Base-by-base conservation (phyloP, 2,113 vertebrate species). In the Scomber japonicus region DNA sequence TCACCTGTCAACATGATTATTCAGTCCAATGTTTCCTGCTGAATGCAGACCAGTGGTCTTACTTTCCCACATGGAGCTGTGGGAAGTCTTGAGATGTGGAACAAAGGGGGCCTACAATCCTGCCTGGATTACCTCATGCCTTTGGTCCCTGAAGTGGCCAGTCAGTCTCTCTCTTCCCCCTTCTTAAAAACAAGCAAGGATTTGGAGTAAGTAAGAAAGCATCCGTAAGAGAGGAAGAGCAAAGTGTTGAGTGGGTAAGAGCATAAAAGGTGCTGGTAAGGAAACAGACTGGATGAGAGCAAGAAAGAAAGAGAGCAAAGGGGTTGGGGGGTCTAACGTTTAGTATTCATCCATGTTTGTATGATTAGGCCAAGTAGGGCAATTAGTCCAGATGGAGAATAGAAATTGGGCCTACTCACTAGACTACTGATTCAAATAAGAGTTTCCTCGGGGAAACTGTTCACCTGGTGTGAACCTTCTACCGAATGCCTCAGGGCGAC, bases 41-140 rank as follows among this genome's bases (percentile, higher is more conserved):
- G 84, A 90, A 89, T 89, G 67, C 75, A 11, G 73, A 92, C 77
- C 24, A 68, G 80, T 87, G 85, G 82, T 88, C 85, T 82, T 89
- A 84, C 82, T 92, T 94, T 94, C 94, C 93, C 94, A 94, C 89
- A 89, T 93, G 84, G 84, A 90, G 67, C 90, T 81, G 83, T 86
- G 92, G 91, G 91, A 92, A 91, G 91, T 90, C 89, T 89, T 81
- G 84, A 87, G 89, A 81, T 76, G 60, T 12, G 8, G 77, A 79
- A 94, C 90, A 94, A 93, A 92, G 67, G 80, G 72, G 75, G 75
- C 83, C 79, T 64, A 81, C 85, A 86, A 65, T 88, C 83, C 68
- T 70, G 64, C 72, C 50, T 67, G 83, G 88, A 92, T 94, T 93
- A 94, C 93, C 92, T 94, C 94, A 94, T 93, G 77, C 62, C 75